Evolutionary conservation across 1,140 invertebrate genomes (phyloP), one percentile per base, ranked within the genome.

Genomic region (Bradysia coprophila): DNA sequence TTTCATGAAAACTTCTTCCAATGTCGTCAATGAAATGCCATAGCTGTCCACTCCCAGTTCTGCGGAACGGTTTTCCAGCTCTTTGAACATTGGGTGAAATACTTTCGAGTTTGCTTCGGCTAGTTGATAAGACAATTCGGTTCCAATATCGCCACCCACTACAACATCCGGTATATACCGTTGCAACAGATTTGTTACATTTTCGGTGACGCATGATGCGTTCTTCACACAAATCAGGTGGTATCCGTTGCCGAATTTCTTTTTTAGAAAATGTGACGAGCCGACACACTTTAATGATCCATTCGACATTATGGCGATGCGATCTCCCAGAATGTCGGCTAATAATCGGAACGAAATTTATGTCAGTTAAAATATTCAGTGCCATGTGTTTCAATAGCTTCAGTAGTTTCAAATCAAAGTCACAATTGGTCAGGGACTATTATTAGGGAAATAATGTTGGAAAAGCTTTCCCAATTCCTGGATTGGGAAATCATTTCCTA

Each of bases 11-110:
- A 87, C 88, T 58, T 95, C 89, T 61, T 95, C 90, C 42, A 95
- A 59, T 0, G 89, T 90, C 13, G 89, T 92, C 78, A 93, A 91
- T 20, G 88, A 91, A 1, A 94, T 79, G 0, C 89, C 89, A 57
- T 88, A 93, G 53, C 81, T 88, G 44, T 72, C 78, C 40, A 93
- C 23, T 40, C 47, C 38, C 16, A 60, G 34, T 6, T 49, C 46
- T 0, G 45, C 34, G 0, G 48, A 49, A 1, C 50, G 33, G 2
- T 49, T 22, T 43, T 59, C 57, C 5, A 61, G 46, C 11, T 48
- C 49, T 1, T 49, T 40, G 19, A 58, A 55, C 51, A 61, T 54
- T 13, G 48, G 40, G 43, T 59, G 50, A 24, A 62, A 61, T 10
- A 43, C 42, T 6, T 31, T 15, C 2, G 48, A 53, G 15, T 51